phyloP scores from a whole-genome alignment of 2,888 invertebrate species.

The Lepidocyrtoides sp. region DNA sequence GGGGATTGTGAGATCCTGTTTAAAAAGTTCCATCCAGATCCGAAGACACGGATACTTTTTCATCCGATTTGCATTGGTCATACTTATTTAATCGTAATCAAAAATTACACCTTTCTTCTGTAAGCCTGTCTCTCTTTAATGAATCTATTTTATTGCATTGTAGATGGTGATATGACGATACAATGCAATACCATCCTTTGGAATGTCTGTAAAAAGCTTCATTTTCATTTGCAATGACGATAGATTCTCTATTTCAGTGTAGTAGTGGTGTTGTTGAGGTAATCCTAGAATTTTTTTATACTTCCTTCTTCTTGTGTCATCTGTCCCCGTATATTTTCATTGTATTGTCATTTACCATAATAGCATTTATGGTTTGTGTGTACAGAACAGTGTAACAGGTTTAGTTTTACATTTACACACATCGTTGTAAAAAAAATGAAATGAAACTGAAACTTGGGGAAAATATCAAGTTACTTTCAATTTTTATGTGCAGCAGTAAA shows the following conservation, averaged over 20 bases:
- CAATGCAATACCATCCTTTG: conserved; percentile 29
- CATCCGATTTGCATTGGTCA: conserved; percentile 57
- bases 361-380: not conserved
- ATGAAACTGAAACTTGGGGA: conserved; percentile 67
- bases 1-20: conserved; percentile 12
- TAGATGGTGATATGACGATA: conserved; percentile 35
- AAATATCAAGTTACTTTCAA: conserved; percentile 71
- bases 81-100: conserved; percentile 57
- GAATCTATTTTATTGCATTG: conserved; percentile 32
- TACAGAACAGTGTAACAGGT: conserved; percentile 44
- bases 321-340: conserved; percentile 51
- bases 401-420: not conserved
- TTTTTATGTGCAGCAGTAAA: conserved; percentile 37
- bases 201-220: conserved; percentile 47
- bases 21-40: not conserved
- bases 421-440: conserved; percentile 24
- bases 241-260: not conserved
- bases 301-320: conserved; percentile 42
- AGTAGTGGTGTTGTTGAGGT: conserved; percentile 13
- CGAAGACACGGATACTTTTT: conserved; percentile 19
- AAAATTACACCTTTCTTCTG: conserved; percentile 60
- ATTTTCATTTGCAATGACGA: not conserved
- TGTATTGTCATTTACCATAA: conserved; percentile 23
- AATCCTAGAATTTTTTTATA: conserved; percentile 44
- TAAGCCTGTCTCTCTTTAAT: conserved; percentile 38